A percentile compares a stretch with the other conserved stretches of the same genome.
These are phyloP conservation scores for Grus americana DNA, from an alignment of 2,113 vertebrate genomes.

Conservation along the genomic window DNA sequence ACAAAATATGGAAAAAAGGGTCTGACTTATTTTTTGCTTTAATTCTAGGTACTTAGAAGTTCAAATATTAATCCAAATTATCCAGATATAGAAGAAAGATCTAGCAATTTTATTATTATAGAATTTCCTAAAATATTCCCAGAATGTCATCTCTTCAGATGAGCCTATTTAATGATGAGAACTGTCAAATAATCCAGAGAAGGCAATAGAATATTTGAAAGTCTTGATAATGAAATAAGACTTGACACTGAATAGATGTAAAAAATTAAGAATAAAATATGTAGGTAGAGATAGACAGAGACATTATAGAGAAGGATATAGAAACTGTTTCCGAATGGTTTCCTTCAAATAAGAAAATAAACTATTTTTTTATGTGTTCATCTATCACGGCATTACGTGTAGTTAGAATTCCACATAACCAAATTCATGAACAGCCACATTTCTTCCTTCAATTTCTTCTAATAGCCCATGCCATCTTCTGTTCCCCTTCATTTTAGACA, in stretches of 20 bases:
- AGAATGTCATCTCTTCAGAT: background rate
- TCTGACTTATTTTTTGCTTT: background rate
- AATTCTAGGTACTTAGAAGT: background rate
- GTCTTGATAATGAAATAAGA: background rate
- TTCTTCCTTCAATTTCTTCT: background rate
- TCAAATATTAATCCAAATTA: background rate
- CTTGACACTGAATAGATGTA: background rate
- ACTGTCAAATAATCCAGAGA: background rate
- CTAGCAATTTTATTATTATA: background rate
- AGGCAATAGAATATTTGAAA: background rate
- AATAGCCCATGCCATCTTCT: background rate
- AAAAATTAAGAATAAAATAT: background rate
- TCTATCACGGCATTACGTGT: background rate
- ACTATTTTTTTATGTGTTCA: accelerated
- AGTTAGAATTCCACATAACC: background rate
- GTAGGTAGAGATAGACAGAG: background rate
- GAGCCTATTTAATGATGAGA: background rate
- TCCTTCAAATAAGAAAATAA: background rate
- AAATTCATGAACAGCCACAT: background rate
- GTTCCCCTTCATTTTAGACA: background rate
- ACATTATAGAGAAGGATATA: background rate
- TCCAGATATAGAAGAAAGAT: background rate
- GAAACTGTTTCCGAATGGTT: background rate
- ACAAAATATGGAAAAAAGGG: background rate
- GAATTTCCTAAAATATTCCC: background rate